Evolutionary conservation across 2,113 vertebrate genomes (phyloP).

Genomic region (Diglossa brunneiventris): DNA sequence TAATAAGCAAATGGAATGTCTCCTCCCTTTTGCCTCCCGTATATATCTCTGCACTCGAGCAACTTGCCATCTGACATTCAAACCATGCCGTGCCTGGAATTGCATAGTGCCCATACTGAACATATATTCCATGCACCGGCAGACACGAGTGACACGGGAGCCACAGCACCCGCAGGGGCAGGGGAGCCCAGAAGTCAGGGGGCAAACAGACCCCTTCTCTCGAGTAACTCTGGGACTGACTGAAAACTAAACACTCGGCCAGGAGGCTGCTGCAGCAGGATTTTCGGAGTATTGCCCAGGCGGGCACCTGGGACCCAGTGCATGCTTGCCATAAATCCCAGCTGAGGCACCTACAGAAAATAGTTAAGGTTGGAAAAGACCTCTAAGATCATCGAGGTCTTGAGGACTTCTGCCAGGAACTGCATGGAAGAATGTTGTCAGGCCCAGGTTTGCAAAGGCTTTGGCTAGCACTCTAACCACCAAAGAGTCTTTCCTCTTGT

Average conservation of each 20-base stretch:
- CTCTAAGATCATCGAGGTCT: not conserved
- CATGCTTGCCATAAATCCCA: not conserved
- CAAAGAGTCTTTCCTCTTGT: conserved; percentile 24
- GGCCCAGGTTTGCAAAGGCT: conserved; percentile 11
- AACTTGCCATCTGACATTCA: not conserved
- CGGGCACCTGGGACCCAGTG: not conserved
- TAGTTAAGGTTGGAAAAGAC: not conserved
- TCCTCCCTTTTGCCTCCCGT: not conserved
- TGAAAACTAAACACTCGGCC: fast-evolving
- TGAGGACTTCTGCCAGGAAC: not conserved
- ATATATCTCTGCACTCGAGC: conserved; percentile 22
- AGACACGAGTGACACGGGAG: not conserved
- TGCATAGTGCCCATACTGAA: conserved; percentile 44
- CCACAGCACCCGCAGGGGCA: not conserved
- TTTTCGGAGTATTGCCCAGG: not conserved
- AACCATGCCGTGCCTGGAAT: not conserved
- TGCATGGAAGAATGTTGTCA: not conserved
- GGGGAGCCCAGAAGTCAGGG: not conserved
- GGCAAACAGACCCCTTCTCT: not conserved
- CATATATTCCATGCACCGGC: conserved; percentile 41
- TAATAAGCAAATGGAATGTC: conserved; percentile 7
- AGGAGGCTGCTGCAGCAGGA: not conserved
- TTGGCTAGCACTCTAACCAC: conserved; percentile 43
- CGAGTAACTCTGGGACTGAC: not conserved
- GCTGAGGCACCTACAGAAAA: not conserved